These are phyloP conservation scores for Opisthocomus hoazin DNA, from an alignment of 2,113 vertebrate genomes.

Conservation along the genomic window DNA sequence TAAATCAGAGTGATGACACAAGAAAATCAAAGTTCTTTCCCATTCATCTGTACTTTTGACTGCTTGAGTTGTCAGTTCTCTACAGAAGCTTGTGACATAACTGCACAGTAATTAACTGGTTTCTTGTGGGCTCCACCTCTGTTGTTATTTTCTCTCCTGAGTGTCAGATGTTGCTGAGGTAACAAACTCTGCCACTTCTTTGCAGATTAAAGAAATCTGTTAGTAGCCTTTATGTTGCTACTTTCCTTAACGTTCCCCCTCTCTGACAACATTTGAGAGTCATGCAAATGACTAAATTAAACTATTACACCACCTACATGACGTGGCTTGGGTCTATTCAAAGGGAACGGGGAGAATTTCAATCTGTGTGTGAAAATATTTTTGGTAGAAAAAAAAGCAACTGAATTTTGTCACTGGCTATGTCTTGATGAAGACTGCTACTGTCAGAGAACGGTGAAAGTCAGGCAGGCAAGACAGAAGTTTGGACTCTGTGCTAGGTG, in stretches of 20 bases:
- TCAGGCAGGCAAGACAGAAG: not conserved
- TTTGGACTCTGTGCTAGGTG: fast-evolving
- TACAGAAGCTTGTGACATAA: not conserved
- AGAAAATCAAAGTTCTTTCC: not conserved
- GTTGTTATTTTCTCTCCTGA: not conserved
- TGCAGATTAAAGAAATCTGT: not conserved
- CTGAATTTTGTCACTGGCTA: not conserved
- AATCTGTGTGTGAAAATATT: not conserved
- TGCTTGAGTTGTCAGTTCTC: not conserved
- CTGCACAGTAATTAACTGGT: not conserved
- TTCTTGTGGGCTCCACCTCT: not conserved
- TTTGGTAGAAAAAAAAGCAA: not conserved
- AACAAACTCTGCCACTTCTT: not conserved
- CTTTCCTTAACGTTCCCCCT: not conserved
- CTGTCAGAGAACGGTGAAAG: not conserved
- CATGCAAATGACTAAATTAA: not conserved
- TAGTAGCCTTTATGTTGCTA: not conserved
- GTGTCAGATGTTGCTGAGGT: not conserved
- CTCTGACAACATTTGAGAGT: not conserved
- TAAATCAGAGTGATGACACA: not conserved
- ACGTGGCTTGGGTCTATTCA: not conserved
- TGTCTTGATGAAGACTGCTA: not conserved
- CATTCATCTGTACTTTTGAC: not conserved
- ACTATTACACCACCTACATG: not conserved
- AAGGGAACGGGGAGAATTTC: not conserved